These are phyloP conservation scores for Meloidogyne chitwoodi DNA, from an alignment of 1,140 invertebrate genomes.

Conservation along the genomic window DNA sequence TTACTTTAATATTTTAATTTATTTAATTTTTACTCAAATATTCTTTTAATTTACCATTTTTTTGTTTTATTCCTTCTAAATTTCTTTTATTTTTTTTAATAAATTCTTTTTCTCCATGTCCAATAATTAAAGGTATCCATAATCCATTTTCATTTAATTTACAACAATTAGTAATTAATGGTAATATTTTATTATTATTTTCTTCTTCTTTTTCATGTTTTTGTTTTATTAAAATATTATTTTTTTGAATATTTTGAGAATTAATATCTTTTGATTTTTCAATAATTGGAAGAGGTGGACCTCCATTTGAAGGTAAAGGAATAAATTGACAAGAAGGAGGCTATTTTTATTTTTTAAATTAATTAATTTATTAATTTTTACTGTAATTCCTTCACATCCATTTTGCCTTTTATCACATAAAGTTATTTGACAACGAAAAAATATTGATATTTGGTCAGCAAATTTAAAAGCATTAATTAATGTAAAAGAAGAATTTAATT, in stretches of 20 bases:
- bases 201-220: neutral
- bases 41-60: neutral
- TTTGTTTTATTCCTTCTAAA: neutral
- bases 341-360: neutral
- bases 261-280: constrained; percentile 5
- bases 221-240: neutral
- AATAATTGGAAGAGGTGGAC: constrained; percentile 19
- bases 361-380: neutral
- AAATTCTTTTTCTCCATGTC: neutral
- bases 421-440: constrained; percentile 44
- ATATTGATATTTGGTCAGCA: constrained; percentile 52
- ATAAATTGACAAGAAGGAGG: constrained; percentile 22
- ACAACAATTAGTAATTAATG: neutral
- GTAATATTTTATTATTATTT: neutral
- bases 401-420: constrained; percentile 40
- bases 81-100: neutral
- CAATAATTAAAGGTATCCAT: neutral
- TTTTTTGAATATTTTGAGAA: neutral
- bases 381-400: constrained; percentile 49
- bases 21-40: no score
- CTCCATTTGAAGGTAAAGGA: constrained; percentile 23
- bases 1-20: no score
- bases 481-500: constrained; percentile 35
- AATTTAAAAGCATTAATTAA: constrained; percentile 48
- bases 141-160: neutral